Conservation (phyloP, 2,797 vertebrate species). For the Poeciliopsis paucimaculata region DNA sequence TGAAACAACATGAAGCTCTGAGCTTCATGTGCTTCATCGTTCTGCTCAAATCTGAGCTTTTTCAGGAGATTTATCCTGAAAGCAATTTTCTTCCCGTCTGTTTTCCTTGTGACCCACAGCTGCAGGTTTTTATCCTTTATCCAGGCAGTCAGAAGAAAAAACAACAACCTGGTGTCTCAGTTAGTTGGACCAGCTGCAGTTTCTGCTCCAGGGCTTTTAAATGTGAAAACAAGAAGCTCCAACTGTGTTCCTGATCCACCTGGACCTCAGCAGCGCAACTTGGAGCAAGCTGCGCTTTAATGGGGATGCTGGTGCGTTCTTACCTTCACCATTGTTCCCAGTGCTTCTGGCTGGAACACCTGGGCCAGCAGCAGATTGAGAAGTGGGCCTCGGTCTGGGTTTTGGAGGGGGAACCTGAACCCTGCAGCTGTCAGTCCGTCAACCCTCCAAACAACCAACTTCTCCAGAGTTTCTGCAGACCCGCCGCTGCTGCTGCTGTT, state of each 20-base stretch:
- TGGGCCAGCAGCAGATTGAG: conserved; percentile 20
- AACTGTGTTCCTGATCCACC: not conserved
- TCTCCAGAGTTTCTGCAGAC: conserved; percentile 17
- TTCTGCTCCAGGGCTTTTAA: not conserved
- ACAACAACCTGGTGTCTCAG: no score
- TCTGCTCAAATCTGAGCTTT: not conserved
- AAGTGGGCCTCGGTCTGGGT: conserved; percentile 8
- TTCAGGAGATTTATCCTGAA: not conserved
- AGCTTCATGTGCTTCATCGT: no score
- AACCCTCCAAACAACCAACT: conserved; percentile 21
- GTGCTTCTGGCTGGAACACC: conserved; percentile 3
- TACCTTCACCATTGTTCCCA: conserved; percentile 19
- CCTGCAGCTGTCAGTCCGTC: conserved; percentile 3
- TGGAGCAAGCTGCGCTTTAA: not conserved
- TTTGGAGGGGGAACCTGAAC: conserved; percentile 2
- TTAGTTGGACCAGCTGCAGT: no score
- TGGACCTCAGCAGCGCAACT: not conserved
- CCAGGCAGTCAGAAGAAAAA: not conserved
- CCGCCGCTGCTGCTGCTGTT: conserved; percentile 18
- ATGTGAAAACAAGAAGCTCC: not conserved
- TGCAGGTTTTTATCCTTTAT: not conserved
- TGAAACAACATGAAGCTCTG: not conserved
- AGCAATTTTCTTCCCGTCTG: not conserved
- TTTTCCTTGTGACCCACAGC: not conserved
- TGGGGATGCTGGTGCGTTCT: not conserved